phyloP scores from a whole-genome alignment of 2,113 vertebrate species.

The Phoxinus phoxinus region DNA sequence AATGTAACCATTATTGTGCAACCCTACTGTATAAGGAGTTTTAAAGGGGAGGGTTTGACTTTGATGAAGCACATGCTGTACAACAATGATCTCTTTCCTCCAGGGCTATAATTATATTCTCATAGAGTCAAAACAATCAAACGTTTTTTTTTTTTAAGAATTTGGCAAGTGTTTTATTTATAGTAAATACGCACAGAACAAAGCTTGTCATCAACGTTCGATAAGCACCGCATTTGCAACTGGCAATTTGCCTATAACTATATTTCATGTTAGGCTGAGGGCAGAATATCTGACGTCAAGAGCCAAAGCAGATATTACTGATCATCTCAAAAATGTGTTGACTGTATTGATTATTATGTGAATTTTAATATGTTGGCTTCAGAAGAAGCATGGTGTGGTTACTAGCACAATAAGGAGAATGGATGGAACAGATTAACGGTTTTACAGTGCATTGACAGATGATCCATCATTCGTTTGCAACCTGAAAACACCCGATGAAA shows the following conservation, averaged over 20 bases:
- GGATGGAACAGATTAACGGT: neutral
- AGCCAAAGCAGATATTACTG: neutral
- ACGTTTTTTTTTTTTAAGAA: neutral
- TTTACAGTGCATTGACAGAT: neutral
- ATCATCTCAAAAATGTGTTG: neutral
- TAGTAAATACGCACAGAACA: neutral
- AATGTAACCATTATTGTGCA: no score
- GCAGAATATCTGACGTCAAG: neutral
- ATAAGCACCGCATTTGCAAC: neutral
- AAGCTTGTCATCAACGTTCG: conserved; percentile 1
- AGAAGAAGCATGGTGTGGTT: neutral
- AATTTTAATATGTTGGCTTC: neutral
- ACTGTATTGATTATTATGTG: neutral
- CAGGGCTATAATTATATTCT: neutral
- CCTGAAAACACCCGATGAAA: conserved; percentile 8
- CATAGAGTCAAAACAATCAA: conserved; percentile 14
- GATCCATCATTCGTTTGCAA: neutral
- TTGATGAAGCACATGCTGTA: neutral
- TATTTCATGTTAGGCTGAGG: neutral
- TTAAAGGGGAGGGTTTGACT: neutral
- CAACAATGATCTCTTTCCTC: conserved; percentile 8
- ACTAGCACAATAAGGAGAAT: neutral
- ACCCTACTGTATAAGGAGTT: neutral
- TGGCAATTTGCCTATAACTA: neutral
- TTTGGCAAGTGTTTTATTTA: conserved; percentile 13